Percentiles rank a stretch among this genome's conserved stretches.
Conservation (phyloP, 2,113 vertebrate genomes). For the Tylochromis polylepis region DNA sequence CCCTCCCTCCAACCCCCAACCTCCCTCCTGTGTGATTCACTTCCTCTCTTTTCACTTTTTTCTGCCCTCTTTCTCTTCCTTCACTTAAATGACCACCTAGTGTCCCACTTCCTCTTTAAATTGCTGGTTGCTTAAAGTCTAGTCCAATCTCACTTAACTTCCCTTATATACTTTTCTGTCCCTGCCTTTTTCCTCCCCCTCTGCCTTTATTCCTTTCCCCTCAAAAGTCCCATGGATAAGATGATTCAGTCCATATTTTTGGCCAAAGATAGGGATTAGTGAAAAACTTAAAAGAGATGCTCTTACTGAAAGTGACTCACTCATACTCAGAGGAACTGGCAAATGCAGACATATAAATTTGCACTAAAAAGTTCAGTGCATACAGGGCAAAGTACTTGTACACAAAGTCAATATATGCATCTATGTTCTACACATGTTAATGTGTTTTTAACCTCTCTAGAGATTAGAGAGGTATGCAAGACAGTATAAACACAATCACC, state of each 20-base stretch:
- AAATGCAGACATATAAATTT: neutral
- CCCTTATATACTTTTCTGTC: neutral
- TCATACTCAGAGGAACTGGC: neutral
- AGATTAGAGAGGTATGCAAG: neutral
- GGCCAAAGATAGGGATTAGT: slow-evolving; percentile 25
- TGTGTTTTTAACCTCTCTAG: neutral
- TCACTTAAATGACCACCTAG: slow-evolving; percentile 17
- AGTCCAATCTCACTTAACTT: neutral
- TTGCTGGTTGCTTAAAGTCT: slow-evolving; percentile 7
- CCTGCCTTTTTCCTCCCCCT: neutral
- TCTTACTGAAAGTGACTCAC: neutral
- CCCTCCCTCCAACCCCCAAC: neutral
- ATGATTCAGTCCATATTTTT: slow-evolving; percentile 27
- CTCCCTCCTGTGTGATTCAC: neutral
- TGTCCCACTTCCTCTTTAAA: neutral
- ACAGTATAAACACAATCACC: slow-evolving; percentile 16
- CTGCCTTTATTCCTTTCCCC: neutral
- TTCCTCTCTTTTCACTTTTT: neutral
- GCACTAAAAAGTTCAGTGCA: neutral
- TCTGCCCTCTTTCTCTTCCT: slow-evolving; percentile 4
- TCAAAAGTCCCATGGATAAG: slow-evolving; percentile 13
- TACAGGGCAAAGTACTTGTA: neutral
- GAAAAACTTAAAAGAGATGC: neutral
- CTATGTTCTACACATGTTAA: neutral
- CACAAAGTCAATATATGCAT: neutral